These are phyloP conservation scores for Centroberyx gerrardi DNA, from an alignment of 2,797 vertebrate genomes.

Conservation along the genomic window DNA sequence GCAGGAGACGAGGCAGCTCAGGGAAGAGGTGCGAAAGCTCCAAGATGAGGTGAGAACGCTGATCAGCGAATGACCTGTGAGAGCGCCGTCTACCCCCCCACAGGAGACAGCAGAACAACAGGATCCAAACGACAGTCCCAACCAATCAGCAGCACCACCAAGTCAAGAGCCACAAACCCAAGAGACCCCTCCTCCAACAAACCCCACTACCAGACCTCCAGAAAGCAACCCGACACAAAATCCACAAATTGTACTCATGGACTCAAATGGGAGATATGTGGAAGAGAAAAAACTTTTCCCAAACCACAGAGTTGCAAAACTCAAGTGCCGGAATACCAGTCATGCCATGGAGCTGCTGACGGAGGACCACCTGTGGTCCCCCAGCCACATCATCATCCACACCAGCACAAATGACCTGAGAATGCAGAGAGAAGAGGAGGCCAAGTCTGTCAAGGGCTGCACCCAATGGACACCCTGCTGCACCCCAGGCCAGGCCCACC, in stretches of 20 bases:
- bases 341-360: slow-evolving; percentile 1
- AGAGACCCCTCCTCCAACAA: neutral
- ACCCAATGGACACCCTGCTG: neutral
- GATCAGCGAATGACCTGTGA: neutral
- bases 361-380: neutral
- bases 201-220: no score
- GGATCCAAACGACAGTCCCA: neutral
- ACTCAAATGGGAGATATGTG: neutral
- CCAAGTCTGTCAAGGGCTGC: neutral
- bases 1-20: neutral
- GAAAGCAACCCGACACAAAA: neutral
- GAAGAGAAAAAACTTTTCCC: neutral
- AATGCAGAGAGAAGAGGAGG: neutral
- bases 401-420: slow-evolving; percentile 5
- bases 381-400: slow-evolving; percentile 18
- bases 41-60: neutral
- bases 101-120: neutral
- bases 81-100: neutral
- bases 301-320: neutral
- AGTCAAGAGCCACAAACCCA: neutral
- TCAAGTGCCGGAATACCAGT: neutral
- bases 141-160: neutral
- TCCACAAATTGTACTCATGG: neutral
- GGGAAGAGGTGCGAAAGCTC: neutral
- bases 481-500: neutral